phyloP scores from a whole-genome alignment of 2,113 vertebrate species.

The Bagarius yarrelli region DNA sequence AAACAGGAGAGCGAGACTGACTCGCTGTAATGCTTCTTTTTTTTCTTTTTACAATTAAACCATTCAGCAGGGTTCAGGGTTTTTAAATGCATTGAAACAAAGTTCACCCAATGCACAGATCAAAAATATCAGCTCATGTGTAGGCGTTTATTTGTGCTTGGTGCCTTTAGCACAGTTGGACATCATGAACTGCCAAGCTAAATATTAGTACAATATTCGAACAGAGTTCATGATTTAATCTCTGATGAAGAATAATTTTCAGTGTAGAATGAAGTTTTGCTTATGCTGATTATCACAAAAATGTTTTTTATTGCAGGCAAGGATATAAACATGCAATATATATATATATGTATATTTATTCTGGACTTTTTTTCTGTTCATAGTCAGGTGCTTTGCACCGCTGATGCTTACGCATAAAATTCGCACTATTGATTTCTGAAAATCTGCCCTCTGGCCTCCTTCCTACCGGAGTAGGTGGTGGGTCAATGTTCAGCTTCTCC shows the following conservation, averaged over 20 bases:
- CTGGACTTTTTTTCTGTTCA: no score
- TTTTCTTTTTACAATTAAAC: background rate
- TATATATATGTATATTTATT: no score
- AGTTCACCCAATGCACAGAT: background rate
- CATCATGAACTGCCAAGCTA: slow-evolving; percentile 34
- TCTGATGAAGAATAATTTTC: background rate
- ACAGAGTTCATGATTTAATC: background rate
- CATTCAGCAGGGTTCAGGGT: background rate
- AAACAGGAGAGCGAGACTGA: no score
- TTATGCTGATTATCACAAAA: background rate
- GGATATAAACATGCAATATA: no score
- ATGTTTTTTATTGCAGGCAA: no score
- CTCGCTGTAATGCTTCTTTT: background rate
- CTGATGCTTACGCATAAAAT: background rate
- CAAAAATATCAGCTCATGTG: background rate
- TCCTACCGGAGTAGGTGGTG: slow-evolving; percentile 7
- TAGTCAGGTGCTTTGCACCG: background rate
- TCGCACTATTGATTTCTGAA: background rate
- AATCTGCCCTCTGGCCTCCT: background rate
- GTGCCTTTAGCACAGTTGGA: slow-evolving; percentile 26
- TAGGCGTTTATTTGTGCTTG: slow-evolving; percentile 40
- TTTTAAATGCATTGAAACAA: background rate
- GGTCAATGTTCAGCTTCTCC: background rate
- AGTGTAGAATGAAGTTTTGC: background rate
- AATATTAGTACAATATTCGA: slow-evolving; percentile 32